Percentiles rank a stretch among this genome's conserved stretches.
These are phyloP conservation scores for Megaustenia siamemsis DNA, from an alignment of 2,888 invertebrate species.

Conservation along the genomic window DNA sequence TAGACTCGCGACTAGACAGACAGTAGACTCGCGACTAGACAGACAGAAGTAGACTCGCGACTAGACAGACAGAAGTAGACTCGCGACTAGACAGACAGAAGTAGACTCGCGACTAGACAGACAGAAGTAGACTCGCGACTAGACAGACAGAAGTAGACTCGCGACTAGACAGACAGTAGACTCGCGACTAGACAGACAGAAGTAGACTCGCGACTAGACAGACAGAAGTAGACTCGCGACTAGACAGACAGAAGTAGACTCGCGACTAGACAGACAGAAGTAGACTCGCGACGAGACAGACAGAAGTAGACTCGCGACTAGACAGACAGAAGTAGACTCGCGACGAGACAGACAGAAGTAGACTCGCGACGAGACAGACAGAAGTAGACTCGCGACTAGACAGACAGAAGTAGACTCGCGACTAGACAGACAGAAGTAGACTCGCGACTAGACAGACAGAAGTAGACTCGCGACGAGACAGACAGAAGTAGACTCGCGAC, in stretches of 20 bases:
- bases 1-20: neutral
- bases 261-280: neutral
- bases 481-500: no score
- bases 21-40: neutral
- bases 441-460: neutral
- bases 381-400: no score
- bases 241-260: neutral
- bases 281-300: neutral
- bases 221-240: neutral
- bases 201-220: no score
- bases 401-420: neutral
- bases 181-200: neutral
- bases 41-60: neutral
- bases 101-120: neutral
- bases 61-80: neutral
- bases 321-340: no score
- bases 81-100: neutral
- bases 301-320: neutral
- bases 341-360: neutral
- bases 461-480: neutral
- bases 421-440: neutral
- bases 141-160: neutral
- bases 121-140: neutral
- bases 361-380: neutral
- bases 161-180: neutral